Evolutionary conservation across 2,888 invertebrate species (phyloP), one percentile per base, ranked within the genome.

Genomic region (Teleiodes luculella): DNA sequence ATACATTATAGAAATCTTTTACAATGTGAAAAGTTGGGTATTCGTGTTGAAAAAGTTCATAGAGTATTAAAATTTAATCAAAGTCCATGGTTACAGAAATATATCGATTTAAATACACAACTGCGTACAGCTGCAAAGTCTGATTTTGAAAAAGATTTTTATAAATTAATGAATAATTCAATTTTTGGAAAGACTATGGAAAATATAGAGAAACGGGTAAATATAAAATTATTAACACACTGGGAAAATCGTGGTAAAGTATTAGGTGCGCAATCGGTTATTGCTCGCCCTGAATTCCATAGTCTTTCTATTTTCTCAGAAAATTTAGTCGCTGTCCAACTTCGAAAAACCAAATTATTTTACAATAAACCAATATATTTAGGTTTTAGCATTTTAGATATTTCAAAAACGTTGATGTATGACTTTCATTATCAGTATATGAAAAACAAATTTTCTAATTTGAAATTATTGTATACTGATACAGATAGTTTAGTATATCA

Each of bases 81-180:
- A n/a, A n/a, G 63, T 41, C 56, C 68, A 4, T 82, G 76, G 72
- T 56, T 80, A 10, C 64, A 76, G 59, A 50, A 59, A 53, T 80
- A 80, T 56, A 78, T 81, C 39, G 72, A 78, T 35, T 57, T 78
- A 53, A 85, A 83, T 62, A 80, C 73, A 4, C 47, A 68, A 39
- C 50, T 75, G 28, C 52, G 78, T 52, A 69, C 62, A 28, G 33
- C 52, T 47, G 63, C 76, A 3, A 62, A 10, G 28, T 70, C 68
- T 36, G 65, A 72, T 14, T 81, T 77, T n/a, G n/a, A n/a, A n/a
- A n/a, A n/a, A n/a, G n/a, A n/a, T n/a, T n/a, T n/a, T n/a, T n/a
- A n/a, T n/a, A n/a, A n/a, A n/a, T n/a, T n/a, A n/a, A n/a, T n/a
- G n/a, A n/a, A n/a, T n/a, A n/a, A n/a, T n/a, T n/a, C n/a, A n/a